Evolutionary conservation across 2,797 vertebrate genomes (phyloP), one percentile per base, ranked within the genome.

Genomic region (Channa striata): DNA sequence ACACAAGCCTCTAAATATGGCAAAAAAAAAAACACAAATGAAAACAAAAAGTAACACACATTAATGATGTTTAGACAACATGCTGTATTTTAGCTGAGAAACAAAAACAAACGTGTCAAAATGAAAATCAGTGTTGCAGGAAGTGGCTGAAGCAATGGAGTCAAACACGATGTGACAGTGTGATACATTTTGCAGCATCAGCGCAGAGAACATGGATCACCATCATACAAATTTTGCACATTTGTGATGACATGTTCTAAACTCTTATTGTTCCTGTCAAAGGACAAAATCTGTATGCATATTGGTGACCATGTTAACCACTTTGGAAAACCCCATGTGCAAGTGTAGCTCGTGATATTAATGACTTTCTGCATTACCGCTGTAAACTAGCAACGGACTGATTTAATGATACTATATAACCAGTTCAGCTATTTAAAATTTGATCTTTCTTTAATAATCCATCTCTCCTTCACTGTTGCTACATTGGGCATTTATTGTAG

Each of bases 131-230:
- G 74, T 81, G 83, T 89, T 92, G 84, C 89, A 78, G 86, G 89
- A 91, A 86, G 89, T 80, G 85, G 91, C 82, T 82, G 72, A 89
- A 80, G 83, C 84, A 70, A 54, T 84, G 80, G 72, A 74, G 58
- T 72, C 63, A 76, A 83, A 90, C 88, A 76, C 77, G 47, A 69
- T 78, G 87, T 72, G 93, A 94, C 75, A 49, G 69, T 81, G 87
- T 72, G 93, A 94, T 93, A 96, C 94, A 95, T 96, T 96, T 94
- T 95, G 94, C 94, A 97, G 97, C 97, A 97, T 98, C 96, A 90
- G 84, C 94, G 94, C 93, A 85, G 94, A 91, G 91, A 94, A 95
- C 96, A 96, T 94, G 95, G 94, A 89, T 93, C 93, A 84, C 95
- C 94, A 89, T 87, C 81, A 88, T 93, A 95, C 95, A 95, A 92